These are phyloP conservation scores for Macrosiphum euphorbiae DNA, from an alignment of 2,888 invertebrate genomes.

Conservation along the genomic window DNA sequence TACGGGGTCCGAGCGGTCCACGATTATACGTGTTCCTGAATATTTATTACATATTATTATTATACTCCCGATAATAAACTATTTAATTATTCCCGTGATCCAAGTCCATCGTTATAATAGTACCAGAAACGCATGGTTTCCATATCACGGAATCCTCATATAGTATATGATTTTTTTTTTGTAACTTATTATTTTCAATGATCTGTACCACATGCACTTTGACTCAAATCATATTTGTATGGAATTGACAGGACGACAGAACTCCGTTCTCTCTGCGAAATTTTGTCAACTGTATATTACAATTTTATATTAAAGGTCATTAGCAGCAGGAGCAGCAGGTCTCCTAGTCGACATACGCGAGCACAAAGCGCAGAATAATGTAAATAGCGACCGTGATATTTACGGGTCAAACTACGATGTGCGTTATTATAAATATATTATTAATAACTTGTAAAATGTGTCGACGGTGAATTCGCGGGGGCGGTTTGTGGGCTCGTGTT, in stretches of 20 bases:
- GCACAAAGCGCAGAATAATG: not conserved
- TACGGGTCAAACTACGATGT: not conserved
- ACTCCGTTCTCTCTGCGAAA: not conserved
- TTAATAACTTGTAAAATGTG: not conserved
- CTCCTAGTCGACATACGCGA: not conserved
- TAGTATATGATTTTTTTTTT: not conserved
- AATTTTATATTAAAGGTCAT: not conserved
- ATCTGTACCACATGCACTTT: not conserved
- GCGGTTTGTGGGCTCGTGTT: conserved; percentile 10
- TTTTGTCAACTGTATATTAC: not conserved
- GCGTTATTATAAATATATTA: not conserved
- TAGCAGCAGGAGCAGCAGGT: not conserved
- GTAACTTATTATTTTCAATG: not conserved
- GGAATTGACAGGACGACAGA: not conserved
- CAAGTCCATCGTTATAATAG: not conserved
- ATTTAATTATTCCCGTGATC: not conserved
- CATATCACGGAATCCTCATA: not conserved
- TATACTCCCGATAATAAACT: not conserved
- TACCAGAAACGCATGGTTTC: not conserved
- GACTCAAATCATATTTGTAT: not conserved
- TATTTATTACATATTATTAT: not conserved
- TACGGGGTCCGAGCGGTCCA: not conserved
- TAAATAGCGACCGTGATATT: not conserved
- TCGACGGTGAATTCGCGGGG: not conserved
- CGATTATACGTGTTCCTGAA: not conserved